Evolutionary conservation across 2,888 invertebrate genomes (phyloP).

Genomic region (Ophonus ardosiacus): DNA sequence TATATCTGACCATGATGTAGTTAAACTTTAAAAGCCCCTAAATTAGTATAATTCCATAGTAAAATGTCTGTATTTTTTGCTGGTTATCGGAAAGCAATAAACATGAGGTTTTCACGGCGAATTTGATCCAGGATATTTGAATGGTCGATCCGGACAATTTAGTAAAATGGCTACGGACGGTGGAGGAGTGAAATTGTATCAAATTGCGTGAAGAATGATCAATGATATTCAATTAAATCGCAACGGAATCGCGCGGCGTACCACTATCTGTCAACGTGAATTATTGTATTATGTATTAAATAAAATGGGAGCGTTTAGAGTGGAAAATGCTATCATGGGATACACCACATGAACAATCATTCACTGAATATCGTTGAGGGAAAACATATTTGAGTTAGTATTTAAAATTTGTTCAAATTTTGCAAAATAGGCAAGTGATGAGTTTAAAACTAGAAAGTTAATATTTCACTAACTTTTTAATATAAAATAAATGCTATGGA

Average conservation of each 20-base stretch:
- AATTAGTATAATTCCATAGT: neutral
- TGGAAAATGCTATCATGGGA: neutral
- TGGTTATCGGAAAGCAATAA: constrained; percentile 60
- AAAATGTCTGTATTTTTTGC: constrained; percentile 3
- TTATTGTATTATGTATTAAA: constrained; percentile 47
- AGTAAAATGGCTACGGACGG: constrained; percentile 39
- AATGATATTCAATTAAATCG: constrained; percentile 60
- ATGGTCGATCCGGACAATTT: constrained; percentile 60
- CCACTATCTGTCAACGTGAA: constrained; percentile 29
- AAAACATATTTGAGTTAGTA: neutral
- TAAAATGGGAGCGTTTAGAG: constrained; percentile 17
- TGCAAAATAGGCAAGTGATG: no score
- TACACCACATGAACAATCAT: neutral
- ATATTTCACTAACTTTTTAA: no score
- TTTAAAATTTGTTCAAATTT: no score
- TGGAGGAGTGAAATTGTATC: constrained; percentile 38
- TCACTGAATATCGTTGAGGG: neutral
- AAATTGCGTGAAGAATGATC: constrained; percentile 62
- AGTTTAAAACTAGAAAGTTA: no score
- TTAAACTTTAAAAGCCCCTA: neutral
- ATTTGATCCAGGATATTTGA: constrained; percentile 53
- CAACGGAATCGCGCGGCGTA: neutral
- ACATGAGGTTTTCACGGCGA: constrained; percentile 61
- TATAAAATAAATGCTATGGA: no score
- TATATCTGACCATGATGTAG: neutral